Conservation (phyloP, 2,113 vertebrate genomes). For the Ahaetulla prasina region DNA sequence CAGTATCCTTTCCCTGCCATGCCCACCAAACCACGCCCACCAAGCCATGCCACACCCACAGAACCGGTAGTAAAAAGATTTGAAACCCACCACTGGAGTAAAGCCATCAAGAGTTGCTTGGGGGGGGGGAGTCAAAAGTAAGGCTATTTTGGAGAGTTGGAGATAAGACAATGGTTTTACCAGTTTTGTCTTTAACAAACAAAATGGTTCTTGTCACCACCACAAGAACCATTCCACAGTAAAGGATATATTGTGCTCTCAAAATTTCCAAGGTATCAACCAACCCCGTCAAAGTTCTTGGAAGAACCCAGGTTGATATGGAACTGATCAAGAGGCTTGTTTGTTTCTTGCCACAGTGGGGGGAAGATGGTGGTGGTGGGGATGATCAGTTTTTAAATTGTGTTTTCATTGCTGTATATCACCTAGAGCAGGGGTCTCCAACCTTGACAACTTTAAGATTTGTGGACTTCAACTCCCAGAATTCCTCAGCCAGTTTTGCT, state of each 20-base stretch:
- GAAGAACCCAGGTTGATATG: background rate
- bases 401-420: background rate
- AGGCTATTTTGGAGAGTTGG: background rate
- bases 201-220: no score
- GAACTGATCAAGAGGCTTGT: background rate
- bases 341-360: background rate
- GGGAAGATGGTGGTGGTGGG: accelerated
- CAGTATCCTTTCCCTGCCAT: no score
- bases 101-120: background rate
- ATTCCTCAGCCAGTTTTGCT: no score
- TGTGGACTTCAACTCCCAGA: no score
- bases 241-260: background rate
- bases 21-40: no score
- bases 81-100: no score
- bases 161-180: background rate
- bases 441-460: no score
- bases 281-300: background rate
- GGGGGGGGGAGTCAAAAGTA: background rate
- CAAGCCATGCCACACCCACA: no score
- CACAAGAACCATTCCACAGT: background rate
- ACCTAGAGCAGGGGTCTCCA: no score
- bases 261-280: background rate
- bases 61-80: no score
- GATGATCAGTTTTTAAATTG: background rate
- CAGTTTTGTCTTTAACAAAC: background rate